phyloP scores from a whole-genome alignment of 2,113 vertebrate genomes.

The Tupaia tana region DNA sequence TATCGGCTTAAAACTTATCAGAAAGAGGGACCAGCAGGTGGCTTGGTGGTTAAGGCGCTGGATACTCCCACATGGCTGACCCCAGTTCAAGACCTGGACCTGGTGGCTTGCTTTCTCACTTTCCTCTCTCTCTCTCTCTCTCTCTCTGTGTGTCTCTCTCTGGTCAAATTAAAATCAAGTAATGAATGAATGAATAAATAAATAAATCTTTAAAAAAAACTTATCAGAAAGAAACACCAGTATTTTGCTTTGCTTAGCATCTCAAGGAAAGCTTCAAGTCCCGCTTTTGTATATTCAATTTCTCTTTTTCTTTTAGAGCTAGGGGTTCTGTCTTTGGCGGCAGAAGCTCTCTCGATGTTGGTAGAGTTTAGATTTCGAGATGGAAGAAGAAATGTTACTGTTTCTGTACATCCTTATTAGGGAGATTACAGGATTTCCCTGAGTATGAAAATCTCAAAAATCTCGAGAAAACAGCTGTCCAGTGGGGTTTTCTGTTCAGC shows the following conservation, averaged over 20 bases:
- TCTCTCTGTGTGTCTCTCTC: too few species aligned
- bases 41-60: too few species aligned
- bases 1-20: too few species aligned
- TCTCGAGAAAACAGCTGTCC: background rate
- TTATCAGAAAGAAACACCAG: slow-evolving; percentile 15
- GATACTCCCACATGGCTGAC: too few species aligned
- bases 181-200: too few species aligned
- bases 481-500: background rate
- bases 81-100: too few species aligned
- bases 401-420: background rate
- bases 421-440: background rate
- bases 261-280: background rate
- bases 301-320: background rate
- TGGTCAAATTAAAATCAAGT: too few species aligned
- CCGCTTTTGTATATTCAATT: background rate
- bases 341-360: background rate
- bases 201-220: too few species aligned
- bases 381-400: background rate
- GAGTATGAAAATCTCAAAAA: background rate
- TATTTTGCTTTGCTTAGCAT: slow-evolving; percentile 38
- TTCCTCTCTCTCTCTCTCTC: too few species aligned
- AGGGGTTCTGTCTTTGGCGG: background rate
- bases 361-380: background rate
- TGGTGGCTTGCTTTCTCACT: too few species aligned
- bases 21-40: too few species aligned